Evolutionary conservation across 2,113 vertebrate genomes (phyloP).

Genomic region (Calypte anna): DNA sequence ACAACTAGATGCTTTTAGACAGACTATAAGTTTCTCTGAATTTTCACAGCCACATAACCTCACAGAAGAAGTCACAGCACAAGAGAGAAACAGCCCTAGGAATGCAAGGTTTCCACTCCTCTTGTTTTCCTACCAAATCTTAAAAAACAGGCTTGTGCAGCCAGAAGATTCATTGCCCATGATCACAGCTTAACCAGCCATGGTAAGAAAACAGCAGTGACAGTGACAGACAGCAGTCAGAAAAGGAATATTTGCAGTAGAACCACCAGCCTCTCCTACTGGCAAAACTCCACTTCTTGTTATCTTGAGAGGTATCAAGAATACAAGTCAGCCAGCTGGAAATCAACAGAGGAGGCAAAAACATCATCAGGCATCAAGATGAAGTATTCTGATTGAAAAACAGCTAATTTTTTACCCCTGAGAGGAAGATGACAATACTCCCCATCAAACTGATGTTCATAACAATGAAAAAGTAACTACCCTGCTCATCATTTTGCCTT

Average conservation of each 20-base stretch:
- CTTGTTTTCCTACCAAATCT: neutral
- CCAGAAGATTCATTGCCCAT: neutral
- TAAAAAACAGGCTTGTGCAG: neutral
- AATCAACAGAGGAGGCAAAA: neutral
- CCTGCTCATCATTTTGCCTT: neutral
- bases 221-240: neutral
- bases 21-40: neutral
- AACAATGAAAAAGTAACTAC: neutral
- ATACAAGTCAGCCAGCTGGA: neutral
- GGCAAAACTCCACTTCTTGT: neutral
- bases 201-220: neutral
- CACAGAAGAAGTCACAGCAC: neutral
- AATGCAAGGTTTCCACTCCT: neutral
- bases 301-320: neutral
- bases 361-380: neutral
- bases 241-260: neutral
- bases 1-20: neutral
- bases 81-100: neutral
- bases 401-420: neutral
- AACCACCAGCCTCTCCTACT: neutral
- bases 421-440: neutral
- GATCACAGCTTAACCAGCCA: neutral
- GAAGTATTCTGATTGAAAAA: neutral
- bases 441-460: neutral
- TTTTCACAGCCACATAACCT: neutral